Base-by-base conservation (phyloP, 1,140 invertebrate genomes). In the Achroia grisella region DNA sequence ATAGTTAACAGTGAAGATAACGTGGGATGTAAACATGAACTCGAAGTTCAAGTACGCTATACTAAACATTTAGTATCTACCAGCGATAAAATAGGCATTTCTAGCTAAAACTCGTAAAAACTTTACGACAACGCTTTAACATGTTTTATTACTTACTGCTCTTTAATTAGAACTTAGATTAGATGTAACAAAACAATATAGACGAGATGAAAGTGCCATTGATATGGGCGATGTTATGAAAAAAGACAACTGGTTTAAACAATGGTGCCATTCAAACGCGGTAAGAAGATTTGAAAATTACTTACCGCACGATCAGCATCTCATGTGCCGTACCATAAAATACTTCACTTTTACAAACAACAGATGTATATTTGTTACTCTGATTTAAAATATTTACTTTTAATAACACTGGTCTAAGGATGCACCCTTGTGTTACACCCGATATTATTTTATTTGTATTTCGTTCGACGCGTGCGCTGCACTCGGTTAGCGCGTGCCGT, bases 81-180 rank as follows among this genome's bases (percentile, higher is more conserved):
- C 60, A 50, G 6, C 52, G 53, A 63, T 81, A 76, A 73, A 75
- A 71, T 67, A 65, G 57, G 75, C 54, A 67, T 78, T 76, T 72
- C 62, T 45, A 70, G 61, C 57, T 56, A 61, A 76, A 69, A 72
- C 57, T 46, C 71, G 53, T 79, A 70, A 76, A 56, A 78, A 58
- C 37, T 68, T 75, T 74, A 72, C 54, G 50, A 35, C 66, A 49
- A 50, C 2, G 15, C 55, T 56, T 68, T 64, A 73, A 68, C 58
- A 52, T 36, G 50, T 48, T 73, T 75, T 65, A 72, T 40, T 52
- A 34, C 39, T 44, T 27, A 44, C 48, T 48, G 55, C 63, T 62
- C 63, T 59, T 74, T 76, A 78, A 82, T 82, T 80, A 80, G 62
- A 71, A 71, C 57, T 68, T 40, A 66, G 62, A 80, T 72, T 74